phyloP scores from a whole-genome alignment of 2,888 invertebrate genomes.

The Phrixothrix hirtus region DNA sequence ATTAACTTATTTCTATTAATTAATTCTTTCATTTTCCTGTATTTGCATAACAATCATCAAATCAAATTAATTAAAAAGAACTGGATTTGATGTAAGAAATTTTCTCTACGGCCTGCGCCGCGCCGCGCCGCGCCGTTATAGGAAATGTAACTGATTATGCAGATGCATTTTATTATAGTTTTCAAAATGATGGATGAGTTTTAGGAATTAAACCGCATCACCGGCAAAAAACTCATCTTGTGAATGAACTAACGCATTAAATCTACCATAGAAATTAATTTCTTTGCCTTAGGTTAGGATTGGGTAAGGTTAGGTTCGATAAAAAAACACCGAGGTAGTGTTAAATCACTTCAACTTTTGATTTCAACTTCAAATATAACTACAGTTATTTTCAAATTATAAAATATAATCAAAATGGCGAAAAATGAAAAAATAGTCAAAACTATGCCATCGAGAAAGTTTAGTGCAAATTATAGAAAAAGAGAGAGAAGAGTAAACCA shows the following conservation, averaged over 20 bases:
- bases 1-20: constrained; percentile 24
- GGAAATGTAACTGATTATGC: constrained; percentile 33
- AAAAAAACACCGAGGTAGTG: constrained; percentile 7
- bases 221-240: constrained; percentile 13
- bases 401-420: too few relatives aligned
- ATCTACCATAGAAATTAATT: constrained; percentile 20
- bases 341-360: constrained; percentile 2
- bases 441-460: too few relatives aligned
- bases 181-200: constrained; percentile 36
- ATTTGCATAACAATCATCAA: constrained; percentile 24
- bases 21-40: constrained; percentile 17
- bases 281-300: constrained; percentile 13
- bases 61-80: constrained; percentile 21
- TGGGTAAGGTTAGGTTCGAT: constrained; percentile 23
- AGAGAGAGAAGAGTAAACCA: too few relatives aligned
- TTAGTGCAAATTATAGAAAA: too few relatives aligned
- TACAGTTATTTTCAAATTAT: too few relatives aligned
- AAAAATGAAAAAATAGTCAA: too few relatives aligned
- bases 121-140: constrained; percentile 15
- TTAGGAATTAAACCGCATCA: constrained; percentile 24
- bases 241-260: constrained; percentile 22
- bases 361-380: too few relatives aligned
- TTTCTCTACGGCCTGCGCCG: too few relatives aligned
- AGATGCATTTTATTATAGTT: constrained; percentile 36
- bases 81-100: constrained; percentile 2